Evolutionary conservation across 2,113 vertebrate species (phyloP), one percentile per base, ranked within the genome.

Genomic region (Fukomys damarensis): DNA sequence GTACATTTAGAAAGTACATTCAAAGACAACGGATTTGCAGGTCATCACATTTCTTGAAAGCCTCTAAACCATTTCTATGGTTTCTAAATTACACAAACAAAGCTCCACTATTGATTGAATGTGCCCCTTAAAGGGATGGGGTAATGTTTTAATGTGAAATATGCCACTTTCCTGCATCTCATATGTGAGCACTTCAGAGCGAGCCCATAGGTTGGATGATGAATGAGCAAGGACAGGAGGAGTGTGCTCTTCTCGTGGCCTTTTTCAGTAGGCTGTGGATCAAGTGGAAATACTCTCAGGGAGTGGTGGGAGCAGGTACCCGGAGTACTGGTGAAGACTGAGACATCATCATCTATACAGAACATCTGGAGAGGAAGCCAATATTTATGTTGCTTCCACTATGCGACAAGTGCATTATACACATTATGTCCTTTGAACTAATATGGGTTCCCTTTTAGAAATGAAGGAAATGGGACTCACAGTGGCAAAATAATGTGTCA

Each of bases 81-180:
- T 43, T 89, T 93, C 59, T 72, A 84, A 94, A 90, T 91, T 72
- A 85, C 5, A 46, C 80, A 49, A 82, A n/a, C 38, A 76, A n/a
- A n/a, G n/a, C 14, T 35, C 49, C 24, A 49, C 30, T 74, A 80
- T 58, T 80, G 46, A 97, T 63, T 79, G 83, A 87, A 72, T n/a
- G 26, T 30, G 72, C 66, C 35, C 46, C 30, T 79, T 91, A 49
- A 86, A 82, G 35, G 94, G 49, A 93, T 14, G 43, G 22, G 5
- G 79, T 82, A 83, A 89, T 89, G 91, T 68, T 93, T 82, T 38
- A 95, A 70, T 52, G 49, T 13, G 65, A 94, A 61, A 56, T n/a
- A n/a, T 54, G 68, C 82, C 63, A 56, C 80, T 54, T 85, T 58
- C 28, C 76, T 83, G 14, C 6, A 41, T 94, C 84, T 90, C 28